A percentile compares a stretch with the other conserved stretches of the same genome.
Evolutionary conservation across 2,113 vertebrate genomes (phyloP).

Genomic region (Gavialis gangeticus): DNA sequence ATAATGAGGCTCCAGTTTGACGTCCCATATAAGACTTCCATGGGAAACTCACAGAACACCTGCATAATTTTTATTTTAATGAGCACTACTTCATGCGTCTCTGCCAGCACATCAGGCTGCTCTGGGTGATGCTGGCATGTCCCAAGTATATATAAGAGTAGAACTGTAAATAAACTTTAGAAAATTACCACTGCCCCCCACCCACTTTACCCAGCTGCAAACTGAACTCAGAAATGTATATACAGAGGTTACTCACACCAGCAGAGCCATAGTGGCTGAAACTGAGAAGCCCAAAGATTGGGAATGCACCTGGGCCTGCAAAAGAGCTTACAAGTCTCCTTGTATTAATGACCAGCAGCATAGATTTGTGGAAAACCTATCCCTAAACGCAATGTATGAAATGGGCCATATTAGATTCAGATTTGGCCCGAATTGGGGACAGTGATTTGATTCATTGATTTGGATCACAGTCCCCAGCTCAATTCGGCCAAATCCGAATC

Average conservation of each 20-base stretch:
- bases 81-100: rapidly evolving
- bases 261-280: not conserved
- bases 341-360: not conserved
- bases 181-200: not conserved
- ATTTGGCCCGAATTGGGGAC: no score
- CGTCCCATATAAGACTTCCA: not conserved
- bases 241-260: not conserved
- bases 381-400: no score
- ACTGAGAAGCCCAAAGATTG: not conserved
- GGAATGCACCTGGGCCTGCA: not conserved
- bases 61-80: conserved; percentile 19
- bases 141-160: not conserved
- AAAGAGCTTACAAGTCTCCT: not conserved
- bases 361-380: not conserved
- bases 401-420: no score
- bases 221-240: not conserved
- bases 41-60: conserved; percentile 13
- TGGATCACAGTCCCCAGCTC: no score
- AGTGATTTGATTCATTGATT: no score
- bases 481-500: no score
- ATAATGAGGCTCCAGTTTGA: conserved; percentile 34
- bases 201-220: no score
- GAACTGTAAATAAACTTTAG: not conserved
- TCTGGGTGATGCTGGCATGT: not conserved
- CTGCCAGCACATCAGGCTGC: not conserved